Conservation (phyloP, 2,113 vertebrate species). For the Rana temporaria region DNA sequence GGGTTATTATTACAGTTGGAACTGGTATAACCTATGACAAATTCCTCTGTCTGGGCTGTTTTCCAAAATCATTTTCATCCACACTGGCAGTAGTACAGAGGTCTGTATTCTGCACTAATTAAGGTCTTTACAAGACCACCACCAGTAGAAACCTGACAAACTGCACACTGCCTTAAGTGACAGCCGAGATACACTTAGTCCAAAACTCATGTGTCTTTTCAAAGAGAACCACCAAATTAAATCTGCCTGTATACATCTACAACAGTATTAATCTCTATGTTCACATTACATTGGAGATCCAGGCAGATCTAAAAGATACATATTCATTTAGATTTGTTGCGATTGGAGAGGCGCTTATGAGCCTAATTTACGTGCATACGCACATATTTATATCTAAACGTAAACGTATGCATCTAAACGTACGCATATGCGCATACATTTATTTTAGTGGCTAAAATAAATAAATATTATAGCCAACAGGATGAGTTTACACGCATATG, state of each 20-base stretch:
- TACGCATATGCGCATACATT: not conserved
- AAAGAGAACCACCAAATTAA: slow-evolving; percentile 18
- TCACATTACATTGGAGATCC: not conserved
- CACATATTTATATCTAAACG: no score
- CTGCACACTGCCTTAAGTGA: slow-evolving; percentile 42
- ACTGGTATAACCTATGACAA: slow-evolving; percentile 84
- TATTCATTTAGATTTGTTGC: no score
- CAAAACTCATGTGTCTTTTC: slow-evolving; percentile 14
- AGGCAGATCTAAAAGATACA: no score
- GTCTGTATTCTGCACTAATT: slow-evolving; percentile 90
- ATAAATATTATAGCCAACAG: not conserved
- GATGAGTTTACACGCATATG: not conserved
- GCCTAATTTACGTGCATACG: no score
- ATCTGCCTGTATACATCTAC: slow-evolving; percentile 1
- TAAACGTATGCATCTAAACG: no score
- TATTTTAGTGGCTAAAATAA: no score
- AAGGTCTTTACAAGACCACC: slow-evolving; percentile 66
- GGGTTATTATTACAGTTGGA: slow-evolving; percentile 80
- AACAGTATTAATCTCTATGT: not conserved
- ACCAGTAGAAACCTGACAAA: slow-evolving; percentile 50
- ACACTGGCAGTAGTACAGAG: slow-evolving; percentile 84
- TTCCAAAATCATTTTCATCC: slow-evolving; percentile 83
- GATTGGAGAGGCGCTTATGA: no score
- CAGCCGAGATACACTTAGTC: slow-evolving; percentile 29
- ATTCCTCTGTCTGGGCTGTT: slow-evolving; percentile 86